Evolutionary conservation across 2,113 vertebrate species (phyloP), one percentile per base, ranked within the genome.

Genomic region (Isurus oxyrinchus): DNA sequence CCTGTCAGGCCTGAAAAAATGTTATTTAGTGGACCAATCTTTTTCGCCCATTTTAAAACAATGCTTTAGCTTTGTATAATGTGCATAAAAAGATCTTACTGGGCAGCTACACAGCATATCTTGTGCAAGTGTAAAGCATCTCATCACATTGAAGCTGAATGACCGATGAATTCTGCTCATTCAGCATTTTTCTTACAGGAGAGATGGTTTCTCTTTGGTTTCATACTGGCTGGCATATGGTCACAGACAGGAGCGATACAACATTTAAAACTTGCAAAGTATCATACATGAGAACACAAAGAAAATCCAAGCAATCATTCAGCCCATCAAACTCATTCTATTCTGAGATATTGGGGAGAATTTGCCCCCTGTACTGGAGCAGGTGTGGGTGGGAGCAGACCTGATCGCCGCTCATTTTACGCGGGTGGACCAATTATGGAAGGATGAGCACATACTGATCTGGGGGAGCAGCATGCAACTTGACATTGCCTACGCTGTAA

Each of bases 31-130:
- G 10, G 14, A 94, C 44, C n/a, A 94, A 14, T 6, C 11, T 49
- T 95, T 90, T 57, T 95, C 53, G 66, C 66, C 44, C 53, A 7
- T 53, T 72, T 95, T 53, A 90, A 63, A 40, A 94, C 91, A 94
- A 95, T 53, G 59, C 21, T 31, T 93, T 93, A 93, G 40, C 90
- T 93, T 61, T 35, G 6, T 61, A 93, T 35, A 19, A 16, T 91
- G 55, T 91, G 16, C 53, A 19, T n/a, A n/a, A 61, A 61, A 40
- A 40, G 57, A 93, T 93, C 90, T 40, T 59, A 40, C 16, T 40
- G 59, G 57, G n/a, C 31, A 93, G 14, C 16, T 84, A 19, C 5
- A 84, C 14, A 40, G 90, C 21, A 93, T 40, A 40, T n/a, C 6
- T 63, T 61, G 13, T n/a, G 14, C 55, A 31, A 21, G 14, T 13